Percentiles rank a stretch among this genome's conserved stretches.
Conservation (phyloP, 2,888 invertebrate genomes). For the Alcis repandata region DNA sequence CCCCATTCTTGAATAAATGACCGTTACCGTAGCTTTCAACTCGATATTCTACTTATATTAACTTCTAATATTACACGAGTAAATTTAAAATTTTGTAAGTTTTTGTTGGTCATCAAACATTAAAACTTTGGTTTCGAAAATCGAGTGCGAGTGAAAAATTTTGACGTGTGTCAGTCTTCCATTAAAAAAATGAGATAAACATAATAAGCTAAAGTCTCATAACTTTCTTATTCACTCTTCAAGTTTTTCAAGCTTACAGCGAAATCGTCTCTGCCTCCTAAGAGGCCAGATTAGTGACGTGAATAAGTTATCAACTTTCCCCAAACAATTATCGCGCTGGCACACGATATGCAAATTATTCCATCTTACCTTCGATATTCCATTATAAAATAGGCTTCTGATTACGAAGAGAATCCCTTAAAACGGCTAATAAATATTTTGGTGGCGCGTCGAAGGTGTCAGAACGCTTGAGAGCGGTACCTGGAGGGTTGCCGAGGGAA, state of each 20-base stretch:
- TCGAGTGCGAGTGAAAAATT: too few species aligned
- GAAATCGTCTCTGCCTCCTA: constrained; percentile 13
- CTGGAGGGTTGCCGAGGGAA: constrained; percentile 24
- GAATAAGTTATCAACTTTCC: constrained; percentile 35
- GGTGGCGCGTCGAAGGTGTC: constrained; percentile 44
- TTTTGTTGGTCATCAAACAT: too few species aligned
- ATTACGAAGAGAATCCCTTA: constrained; percentile 40
- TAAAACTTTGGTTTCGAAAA: too few species aligned
- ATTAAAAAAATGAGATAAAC: too few species aligned
- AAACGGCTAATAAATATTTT: constrained; percentile 50
- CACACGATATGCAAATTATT: constrained; percentile 27
- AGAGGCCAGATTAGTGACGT: constrained; percentile 18
- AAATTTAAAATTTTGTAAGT: too few species aligned
- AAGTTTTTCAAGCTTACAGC: constrained; percentile 4
- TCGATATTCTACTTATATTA: too few species aligned
- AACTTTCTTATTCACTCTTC: constrained; percentile 13
- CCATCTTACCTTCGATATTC: constrained; percentile 27
- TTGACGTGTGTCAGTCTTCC: too few species aligned
- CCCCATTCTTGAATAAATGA: too few species aligned
- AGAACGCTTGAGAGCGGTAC: constrained; percentile 33
- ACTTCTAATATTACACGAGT: too few species aligned
- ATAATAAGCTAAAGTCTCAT: not conserved
- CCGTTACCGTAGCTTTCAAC: too few species aligned
- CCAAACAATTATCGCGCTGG: constrained; percentile 26
- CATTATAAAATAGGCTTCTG: constrained; percentile 35